These are phyloP conservation scores for Ectropis grisescens DNA, from an alignment of 1,140 invertebrate genomes.

Conservation along the genomic window DNA sequence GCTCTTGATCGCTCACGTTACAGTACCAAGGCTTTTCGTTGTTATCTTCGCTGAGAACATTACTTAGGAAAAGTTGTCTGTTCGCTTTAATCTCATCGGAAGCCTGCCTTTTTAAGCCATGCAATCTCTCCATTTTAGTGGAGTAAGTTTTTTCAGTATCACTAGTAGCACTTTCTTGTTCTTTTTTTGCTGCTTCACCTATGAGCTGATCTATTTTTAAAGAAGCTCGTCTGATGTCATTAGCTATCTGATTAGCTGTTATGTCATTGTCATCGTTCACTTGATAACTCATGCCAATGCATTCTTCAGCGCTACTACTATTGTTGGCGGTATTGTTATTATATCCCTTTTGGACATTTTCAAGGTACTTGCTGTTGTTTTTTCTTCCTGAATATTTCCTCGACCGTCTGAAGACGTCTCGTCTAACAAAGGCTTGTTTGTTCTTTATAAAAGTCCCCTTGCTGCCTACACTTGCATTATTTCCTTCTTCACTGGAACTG, in stretches of 20 bases:
- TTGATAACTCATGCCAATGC: constrained; percentile 64
- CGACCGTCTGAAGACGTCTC: constrained; percentile 66
- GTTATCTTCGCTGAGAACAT: constrained; percentile 46
- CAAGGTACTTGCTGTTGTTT: constrained; percentile 65
- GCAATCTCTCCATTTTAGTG: constrained; percentile 59
- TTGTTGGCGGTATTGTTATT: constrained; percentile 43
- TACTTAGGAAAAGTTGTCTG: constrained; percentile 51
- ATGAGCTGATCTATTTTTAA: constrained; percentile 72
- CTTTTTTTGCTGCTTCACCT: constrained; percentile 69
- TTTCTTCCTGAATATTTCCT: constrained; percentile 70
- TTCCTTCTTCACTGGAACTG: constrained; percentile 66
- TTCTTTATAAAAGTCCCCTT: constrained; percentile 75
- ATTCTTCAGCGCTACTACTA: constrained; percentile 68
- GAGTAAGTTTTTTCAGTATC: constrained; percentile 58
- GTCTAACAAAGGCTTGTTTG: constrained; percentile 66
- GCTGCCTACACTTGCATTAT: constrained; percentile 42
- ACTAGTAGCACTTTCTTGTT: constrained; percentile 53
- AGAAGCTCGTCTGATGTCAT: constrained; percentile 67
- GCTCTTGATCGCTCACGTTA: constrained; percentile 64
- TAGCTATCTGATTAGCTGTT: constrained; percentile 70
- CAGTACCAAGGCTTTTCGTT: constrained; percentile 65
- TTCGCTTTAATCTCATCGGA: constrained; percentile 61
- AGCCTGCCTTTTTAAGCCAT: constrained; percentile 60
- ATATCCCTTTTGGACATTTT: constrained; percentile 57
- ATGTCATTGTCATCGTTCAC: constrained; percentile 65